Conservation (phyloP, 2,797 vertebrate genomes). For the Anolis apletophallus region DNA sequence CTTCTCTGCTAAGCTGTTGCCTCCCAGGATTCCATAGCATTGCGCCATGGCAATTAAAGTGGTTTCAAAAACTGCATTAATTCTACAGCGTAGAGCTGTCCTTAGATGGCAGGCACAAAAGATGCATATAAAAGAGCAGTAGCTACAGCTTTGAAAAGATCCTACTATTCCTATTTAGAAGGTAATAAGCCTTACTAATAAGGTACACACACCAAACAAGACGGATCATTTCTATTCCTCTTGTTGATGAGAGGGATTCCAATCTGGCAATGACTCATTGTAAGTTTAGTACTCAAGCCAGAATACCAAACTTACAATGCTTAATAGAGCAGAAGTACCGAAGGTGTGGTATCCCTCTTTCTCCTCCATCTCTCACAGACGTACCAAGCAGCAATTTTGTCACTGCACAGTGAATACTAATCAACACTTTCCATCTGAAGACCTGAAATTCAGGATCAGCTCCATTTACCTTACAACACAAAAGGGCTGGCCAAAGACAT, state of each 20-base stretch:
- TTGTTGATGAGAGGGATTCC: slow-evolving; percentile 15
- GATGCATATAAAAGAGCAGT: slow-evolving; percentile 12
- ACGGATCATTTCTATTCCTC: background rate
- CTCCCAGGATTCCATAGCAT: too few relatives aligned
- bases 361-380: background rate
- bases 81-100: background rate
- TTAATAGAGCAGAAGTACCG: background rate
- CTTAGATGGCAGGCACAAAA: slow-evolving; percentile 16
- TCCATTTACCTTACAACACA: background rate
- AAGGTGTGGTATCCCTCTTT: background rate
- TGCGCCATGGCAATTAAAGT: too few relatives aligned
- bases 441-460: slow-evolving; percentile 12
- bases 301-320: background rate
- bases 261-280: background rate
- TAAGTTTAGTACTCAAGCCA: slow-evolving; percentile 1
- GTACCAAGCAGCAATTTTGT: background rate
- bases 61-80: too few relatives aligned
- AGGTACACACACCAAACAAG: slow-evolving; percentile 42
- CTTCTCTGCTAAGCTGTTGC: too few relatives aligned
- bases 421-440: background rate
- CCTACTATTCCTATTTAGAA: slow-evolving; percentile 53
- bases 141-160: slow-evolving; percentile 48
- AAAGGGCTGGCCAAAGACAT: background rate
- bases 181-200: slow-evolving; percentile 35
- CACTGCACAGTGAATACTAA: background rate